A percentile compares a stretch with the other conserved stretches of the same genome.
Evolutionary conservation across 2,888 invertebrate genomes (phyloP).

Genomic region (Callosobruchus maculatus): DNA sequence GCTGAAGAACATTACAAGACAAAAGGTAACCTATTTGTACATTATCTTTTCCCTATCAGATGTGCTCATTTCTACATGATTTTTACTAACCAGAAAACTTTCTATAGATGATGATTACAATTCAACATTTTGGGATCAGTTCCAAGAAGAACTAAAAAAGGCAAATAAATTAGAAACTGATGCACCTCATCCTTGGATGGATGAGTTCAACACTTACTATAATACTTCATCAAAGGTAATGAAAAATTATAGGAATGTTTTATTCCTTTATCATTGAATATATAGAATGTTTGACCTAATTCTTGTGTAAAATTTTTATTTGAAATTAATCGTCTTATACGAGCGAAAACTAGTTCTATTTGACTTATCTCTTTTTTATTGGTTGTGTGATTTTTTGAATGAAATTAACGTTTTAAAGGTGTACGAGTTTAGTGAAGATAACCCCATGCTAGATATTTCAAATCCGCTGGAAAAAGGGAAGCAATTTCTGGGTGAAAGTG

Average conservation of each 20-base stretch:
- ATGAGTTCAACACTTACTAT: conserved; percentile 61
- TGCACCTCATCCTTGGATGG: conserved; percentile 66
- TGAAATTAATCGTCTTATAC: no score
- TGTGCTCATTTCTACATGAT: background rate
- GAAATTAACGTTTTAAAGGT: conserved; percentile 57
- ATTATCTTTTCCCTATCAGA: background rate
- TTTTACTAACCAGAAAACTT: conserved; percentile 4
- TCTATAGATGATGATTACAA: conserved; percentile 53
- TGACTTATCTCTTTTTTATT: no score
- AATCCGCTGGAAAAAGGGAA: conserved; percentile 86
- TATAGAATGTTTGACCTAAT: no score
- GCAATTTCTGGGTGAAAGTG: conserved; percentile 76
- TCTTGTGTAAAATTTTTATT: no score
- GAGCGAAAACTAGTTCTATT: no score
- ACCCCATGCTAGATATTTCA: conserved; percentile 74
- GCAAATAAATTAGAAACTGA: conserved; percentile 63
- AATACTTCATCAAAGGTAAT: conserved; percentile 57
- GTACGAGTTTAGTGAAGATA: conserved; percentile 78
- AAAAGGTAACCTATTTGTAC: conserved; percentile 19
- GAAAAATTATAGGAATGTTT: no score
- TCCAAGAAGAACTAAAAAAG: conserved; percentile 77
- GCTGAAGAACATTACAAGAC: conserved; percentile 41
- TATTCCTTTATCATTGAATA: no score
- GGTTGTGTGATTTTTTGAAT: no score
- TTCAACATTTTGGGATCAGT: conserved; percentile 59